Evolutionary conservation across 2,888 invertebrate genomes (phyloP), one percentile per base, ranked within the genome.

Genomic region (Eubasilissa splendida): DNA sequence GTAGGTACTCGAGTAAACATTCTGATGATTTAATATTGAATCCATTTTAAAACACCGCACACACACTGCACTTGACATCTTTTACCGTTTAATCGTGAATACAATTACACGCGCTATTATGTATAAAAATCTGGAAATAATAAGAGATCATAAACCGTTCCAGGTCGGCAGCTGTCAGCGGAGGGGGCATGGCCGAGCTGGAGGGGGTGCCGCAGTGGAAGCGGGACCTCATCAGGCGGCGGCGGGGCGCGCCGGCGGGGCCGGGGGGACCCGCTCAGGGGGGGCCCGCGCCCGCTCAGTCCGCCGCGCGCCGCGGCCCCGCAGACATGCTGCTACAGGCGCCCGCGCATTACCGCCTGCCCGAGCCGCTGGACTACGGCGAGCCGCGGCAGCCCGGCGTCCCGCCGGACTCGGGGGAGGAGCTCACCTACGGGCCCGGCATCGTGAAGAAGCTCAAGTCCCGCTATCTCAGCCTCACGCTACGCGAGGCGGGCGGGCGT

Each of bases 401-500:
- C 80, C 59, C 82, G 79, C 83, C 85, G 31, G 85, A 85, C 73
- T 87, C 88, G 70, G 89, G 88, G 84, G 96, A 96, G 88, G 97
- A 97, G 87, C 90, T 97, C 80, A 94, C 95, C 86, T 97, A 97
- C 90, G 97, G 97, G 0, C 97, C 97, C 76, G 97, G 97, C 80
- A 97, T 97, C 86, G 97, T 97, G 59, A 96, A 95, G 86, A 95
- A 95, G 85, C 92, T 97, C 84, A 94, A 96, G 87, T 95, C 96
- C 87, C 94, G 96, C 86, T 97, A 97, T 87, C 92, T 97, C 84
- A 96, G 95, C 87, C 91, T 97, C 84, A 96, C 97, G 10, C 89
- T 96, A 83, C 92, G 96, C n/a, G 95, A 95, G 85, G 92, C 93
- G 63, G 92, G 92, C 85, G 88, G 88, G 80, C 91, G 91, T 81